Base-by-base conservation (phyloP, 2,797 vertebrate species). In the Hypotaenidia philippensis region DNA sequence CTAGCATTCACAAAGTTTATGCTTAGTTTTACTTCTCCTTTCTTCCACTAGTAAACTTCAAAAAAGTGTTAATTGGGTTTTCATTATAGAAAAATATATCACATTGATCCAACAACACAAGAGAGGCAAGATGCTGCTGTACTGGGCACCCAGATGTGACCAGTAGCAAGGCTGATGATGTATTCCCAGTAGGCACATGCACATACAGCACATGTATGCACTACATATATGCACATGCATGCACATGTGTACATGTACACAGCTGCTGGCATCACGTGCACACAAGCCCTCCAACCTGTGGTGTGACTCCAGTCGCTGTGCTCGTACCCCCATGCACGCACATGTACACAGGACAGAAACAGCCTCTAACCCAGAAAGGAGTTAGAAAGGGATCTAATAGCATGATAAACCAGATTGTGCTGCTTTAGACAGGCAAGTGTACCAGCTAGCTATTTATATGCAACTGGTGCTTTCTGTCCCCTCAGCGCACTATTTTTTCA, bases 291-390 rank as follows among this genome's bases (percentile, higher is more conserved):
- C 52, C 47, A 61, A 17, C 4, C 11, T 53, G 11, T 45, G 23
- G 5, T 45, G 45, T 61, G 22, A 63, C 29, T 40, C 19, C 14
- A 32, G 18, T 22, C 2, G 1, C 25, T 70, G 20, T 0, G 1
- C 32, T 65, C 3, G 19, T 1, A 44, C 5, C 11, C 17, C 9
- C 4, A 6, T 34, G 38, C 5, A n/a, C 13, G 38, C 6, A 44
- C 14, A 29, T 14, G 15, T 10, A 63, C 4, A 38, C 2, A 34
- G 21, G 72, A 50, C 5, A 77, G n/a, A 64, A 17, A 23, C 8
- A 13, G 8, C 3, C 16, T 74, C 23, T 71, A 52, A 68, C 10
- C 2, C 18, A 64, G 9, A 9, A 47, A 66, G 41, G 44, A 71
- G 11, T 26, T 45, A 38, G 32, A 53, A 76, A 83, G 11, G 26